Base-by-base conservation (phyloP, 1,140 invertebrate species). In the Atopsyche davidsoni region DNA sequence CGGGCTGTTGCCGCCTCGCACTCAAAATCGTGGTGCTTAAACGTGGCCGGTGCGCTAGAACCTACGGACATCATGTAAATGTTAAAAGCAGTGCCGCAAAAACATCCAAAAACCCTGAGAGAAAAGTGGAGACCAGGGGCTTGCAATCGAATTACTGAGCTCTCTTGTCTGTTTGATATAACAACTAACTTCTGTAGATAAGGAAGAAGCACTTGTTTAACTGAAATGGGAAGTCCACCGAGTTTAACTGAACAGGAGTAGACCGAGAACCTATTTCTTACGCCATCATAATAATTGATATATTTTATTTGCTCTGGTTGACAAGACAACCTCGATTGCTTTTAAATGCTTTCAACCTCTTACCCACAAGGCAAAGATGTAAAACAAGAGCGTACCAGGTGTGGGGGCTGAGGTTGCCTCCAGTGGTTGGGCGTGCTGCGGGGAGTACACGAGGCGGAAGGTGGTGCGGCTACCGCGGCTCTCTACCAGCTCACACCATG, bases 11-110 rank as follows among this genome's bases (percentile, higher is more conserved):
- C 70, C 11, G 79, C 73, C 51, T 92, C 87, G 16, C 84, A 79
- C 70, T 94, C 90, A 64, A 94, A 93, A 64, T 92, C 87, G 48
- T 90, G 85, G 62, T 85, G 82, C 67, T 92, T 91, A 61, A 89
- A 92, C 38, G 79, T 79, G 17, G 75, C 68, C 1, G 14, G 38
- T 63, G 47, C 73, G 61, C 52, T 71, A 55, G 60, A 76, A 62
- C 60, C 69, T 61, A n/a, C n/a, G n/a, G n/a, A n/a, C n/a, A n/a
- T n/a, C n/a, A n/a, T n/a, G n/a, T n/a, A n/a, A n/a, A n/a, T n/a
- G n/a, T n/a, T n/a, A n/a, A n/a, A n/a, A n/a, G n/a, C n/a, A n/a
- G n/a, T n/a, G n/a, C n/a, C n/a, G n/a, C n/a, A n/a, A n/a, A n/a
- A n/a, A n/a, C n/a, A n/a, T n/a, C n/a, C n/a, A n/a, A n/a, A n/a